phyloP scores from a whole-genome alignment of 2,888 invertebrate species.

The Cremastinae sp. region DNA sequence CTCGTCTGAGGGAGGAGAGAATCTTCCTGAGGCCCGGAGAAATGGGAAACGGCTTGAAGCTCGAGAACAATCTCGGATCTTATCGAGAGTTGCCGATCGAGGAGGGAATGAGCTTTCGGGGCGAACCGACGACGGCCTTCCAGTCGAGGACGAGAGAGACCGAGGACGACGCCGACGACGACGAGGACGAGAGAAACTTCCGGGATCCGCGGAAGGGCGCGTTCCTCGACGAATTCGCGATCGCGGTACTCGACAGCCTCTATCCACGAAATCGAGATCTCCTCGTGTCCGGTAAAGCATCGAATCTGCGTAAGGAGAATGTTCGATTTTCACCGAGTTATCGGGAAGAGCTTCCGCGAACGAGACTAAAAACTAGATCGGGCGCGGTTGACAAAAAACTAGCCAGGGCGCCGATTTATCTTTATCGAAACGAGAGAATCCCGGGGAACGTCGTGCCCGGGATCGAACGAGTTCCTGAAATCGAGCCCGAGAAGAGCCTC shows the following conservation, averaged over 20 bases:
- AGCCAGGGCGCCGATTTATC: slow-evolving; percentile 26
- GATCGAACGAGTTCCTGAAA: neutral
- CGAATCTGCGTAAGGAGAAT: no score
- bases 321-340: no score
- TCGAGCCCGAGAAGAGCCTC: neutral
- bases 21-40: neutral
- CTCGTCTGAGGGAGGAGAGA: neutral
- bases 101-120: neutral
- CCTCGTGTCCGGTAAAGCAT: no score
- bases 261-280: no score
- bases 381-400: slow-evolving; percentile 18
- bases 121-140: neutral
- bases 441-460: neutral
- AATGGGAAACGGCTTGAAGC: slow-evolving; percentile 8
- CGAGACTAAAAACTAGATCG: no score
- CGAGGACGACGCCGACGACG: slow-evolving; percentile 10
- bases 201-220: neutral
- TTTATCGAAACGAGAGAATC: slow-evolving; percentile 40
- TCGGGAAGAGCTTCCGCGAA: no score
- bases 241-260: no score
- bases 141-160: slow-evolving; percentile 18
- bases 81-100: slow-evolving; percentile 7
- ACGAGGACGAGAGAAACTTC: neutral
- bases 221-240: neutral
- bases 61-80: no score